Evolutionary conservation across 2,113 vertebrate genomes (phyloP), one percentile per base, ranked within the genome.

Genomic region (Aegotheles bennettii): DNA sequence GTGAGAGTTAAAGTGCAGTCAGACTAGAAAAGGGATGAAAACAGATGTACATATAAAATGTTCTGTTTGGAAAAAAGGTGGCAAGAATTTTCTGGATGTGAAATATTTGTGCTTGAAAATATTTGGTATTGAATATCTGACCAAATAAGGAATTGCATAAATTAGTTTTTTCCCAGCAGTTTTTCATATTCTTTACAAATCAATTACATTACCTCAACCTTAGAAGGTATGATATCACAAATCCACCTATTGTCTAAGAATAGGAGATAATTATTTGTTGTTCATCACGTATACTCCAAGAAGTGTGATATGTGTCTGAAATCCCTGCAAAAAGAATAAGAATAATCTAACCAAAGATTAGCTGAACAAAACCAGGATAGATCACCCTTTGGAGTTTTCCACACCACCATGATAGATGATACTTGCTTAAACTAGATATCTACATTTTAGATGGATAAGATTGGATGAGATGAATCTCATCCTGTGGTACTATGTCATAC

Each of bases 211-310:
- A 47, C 9, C 4, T 71, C 17, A 70, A 6, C 6, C 26, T 48
- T 61, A 77, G 9, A 59, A 50, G 7, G 15, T 38, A 42, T 36
- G 15, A 54, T 36, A 70, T 45, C 25, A 65, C 21, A 59, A 70
- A 47, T 51, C 25, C 74, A 21, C 36, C 16, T 48, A 40, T 50
- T 38, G 0, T 24, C 11, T 61, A 51, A 71, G 18, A 92, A 61
- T 17, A 74, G 1, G 5, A 57, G 26, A 57, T 61, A 42, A 40
- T 26, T 64, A 29, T 13, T 51, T 73, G 81, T 94, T 61, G 6
- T 43, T 65, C 0, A 0, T 24, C 6, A 14, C 3, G 31, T 53
- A n/a, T 26, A 48, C 8, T 53, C 31, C 48, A 42, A 78, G 18
- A 65, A 61, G 38, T 19, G 36, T n/a, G 12, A 79, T 35, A 4